A percentile compares a stretch with the other conserved stretches of the same genome.
Conservation (phyloP, 2,888 invertebrate species). For the Blera fallax region DNA sequence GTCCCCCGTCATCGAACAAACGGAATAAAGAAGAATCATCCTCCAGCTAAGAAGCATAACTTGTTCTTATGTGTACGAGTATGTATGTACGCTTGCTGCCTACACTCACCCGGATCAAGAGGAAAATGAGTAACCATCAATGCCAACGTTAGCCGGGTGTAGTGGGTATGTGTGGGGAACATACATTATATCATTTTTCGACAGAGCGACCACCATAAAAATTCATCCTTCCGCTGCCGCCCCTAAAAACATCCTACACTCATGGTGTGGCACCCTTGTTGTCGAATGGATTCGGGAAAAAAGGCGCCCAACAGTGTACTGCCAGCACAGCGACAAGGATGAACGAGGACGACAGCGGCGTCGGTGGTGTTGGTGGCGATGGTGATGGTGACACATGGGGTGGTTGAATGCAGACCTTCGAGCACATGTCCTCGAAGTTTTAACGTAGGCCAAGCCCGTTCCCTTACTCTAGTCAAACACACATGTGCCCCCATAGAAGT, state of each 20-base stretch:
- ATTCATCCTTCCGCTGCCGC: slow-evolving; percentile 62
- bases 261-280: slow-evolving; percentile 16
- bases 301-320: slow-evolving; percentile 58
- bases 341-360: slow-evolving; percentile 49
- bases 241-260: slow-evolving; percentile 25
- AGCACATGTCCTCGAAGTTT: slow-evolving; percentile 69
- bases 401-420: slow-evolving; percentile 61
- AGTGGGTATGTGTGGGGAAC: neutral
- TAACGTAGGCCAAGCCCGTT: slow-evolving; percentile 67
- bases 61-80: slow-evolving; percentile 7
- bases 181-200: slow-evolving; percentile 71
- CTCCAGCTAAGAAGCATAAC: slow-evolving; percentile 34
- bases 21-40: slow-evolving; percentile 37
- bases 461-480: slow-evolving; percentile 34
- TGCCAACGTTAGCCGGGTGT: slow-evolving; percentile 36
- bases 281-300: slow-evolving; percentile 59
- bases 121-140: slow-evolving; percentile 69
- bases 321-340: slow-evolving; percentile 42
- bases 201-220: slow-evolving; percentile 72
- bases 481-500: slow-evolving; percentile 49
- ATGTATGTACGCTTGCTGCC: slow-evolving; percentile 12
- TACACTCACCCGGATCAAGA: slow-evolving; percentile 41
- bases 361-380: slow-evolving; percentile 5
- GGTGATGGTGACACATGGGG: slow-evolving; percentile 46
- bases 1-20: neutral